Conservation (phyloP, 2,797 vertebrate genomes). For the Sciurus vulgaris region DNA sequence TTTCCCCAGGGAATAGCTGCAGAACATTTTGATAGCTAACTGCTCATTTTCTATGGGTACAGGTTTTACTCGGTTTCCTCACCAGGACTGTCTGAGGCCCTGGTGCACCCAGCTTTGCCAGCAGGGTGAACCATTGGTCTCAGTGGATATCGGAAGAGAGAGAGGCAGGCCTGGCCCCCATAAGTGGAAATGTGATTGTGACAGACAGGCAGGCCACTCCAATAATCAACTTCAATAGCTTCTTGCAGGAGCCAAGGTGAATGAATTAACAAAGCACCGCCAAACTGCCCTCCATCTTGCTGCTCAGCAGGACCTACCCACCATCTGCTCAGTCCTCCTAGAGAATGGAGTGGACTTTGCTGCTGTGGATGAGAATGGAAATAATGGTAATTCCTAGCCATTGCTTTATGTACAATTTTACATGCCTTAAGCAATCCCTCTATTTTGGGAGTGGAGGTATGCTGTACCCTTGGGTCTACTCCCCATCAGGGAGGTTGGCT, state of each 20-base stretch:
- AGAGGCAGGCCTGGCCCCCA: neutral
- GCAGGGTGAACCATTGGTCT: neutral
- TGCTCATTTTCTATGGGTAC: neutral
- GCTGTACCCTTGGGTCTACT: neutral
- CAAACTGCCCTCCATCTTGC: constrained; percentile 98
- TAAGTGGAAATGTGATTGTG: neutral
- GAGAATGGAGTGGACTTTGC: constrained; percentile 98
- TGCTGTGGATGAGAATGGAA: constrained; percentile 98
- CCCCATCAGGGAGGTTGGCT: neutral
- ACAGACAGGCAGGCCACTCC: neutral
- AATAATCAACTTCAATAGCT: constrained; percentile 89
- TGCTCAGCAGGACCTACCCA: constrained; percentile 97
- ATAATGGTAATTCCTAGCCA: constrained; percentile 92
- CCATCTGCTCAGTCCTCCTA: constrained; percentile 97
- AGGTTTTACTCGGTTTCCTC: neutral
- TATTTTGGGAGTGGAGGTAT: neutral
- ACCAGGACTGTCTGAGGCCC: neutral
- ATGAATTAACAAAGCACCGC: constrained; percentile 98
- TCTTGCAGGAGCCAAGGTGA: constrained; percentile 97
- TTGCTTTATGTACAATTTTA: neutral
- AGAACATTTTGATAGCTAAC: neutral
- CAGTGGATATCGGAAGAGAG: neutral
- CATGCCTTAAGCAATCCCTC: neutral
- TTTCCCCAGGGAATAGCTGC: neutral
- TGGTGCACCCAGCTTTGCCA: neutral